phyloP scores from a whole-genome alignment of 2,888 invertebrate species.

The Trichacis sp. region DNA sequence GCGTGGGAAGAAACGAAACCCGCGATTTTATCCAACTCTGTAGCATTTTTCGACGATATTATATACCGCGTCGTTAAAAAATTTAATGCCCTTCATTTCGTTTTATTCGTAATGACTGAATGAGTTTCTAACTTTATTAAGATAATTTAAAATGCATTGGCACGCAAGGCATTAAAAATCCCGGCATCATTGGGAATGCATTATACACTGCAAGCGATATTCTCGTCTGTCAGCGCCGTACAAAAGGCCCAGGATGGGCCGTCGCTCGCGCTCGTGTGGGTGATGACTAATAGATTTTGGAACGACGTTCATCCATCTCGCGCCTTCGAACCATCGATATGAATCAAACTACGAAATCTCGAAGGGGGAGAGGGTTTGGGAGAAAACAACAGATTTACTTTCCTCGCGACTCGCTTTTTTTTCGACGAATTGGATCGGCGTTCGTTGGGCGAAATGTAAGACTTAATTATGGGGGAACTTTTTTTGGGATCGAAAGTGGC shows the following conservation, averaged over 20 bases:
- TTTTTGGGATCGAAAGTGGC: no score
- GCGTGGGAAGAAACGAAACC: not conserved
- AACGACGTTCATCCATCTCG: slow-evolving; percentile 61
- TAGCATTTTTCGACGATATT: no score
- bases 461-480: no score
- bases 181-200: slow-evolving; percentile 40
- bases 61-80: not conserved
- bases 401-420: not conserved
- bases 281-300: slow-evolving; percentile 67
- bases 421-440: no score
- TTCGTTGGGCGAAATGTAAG: no score
- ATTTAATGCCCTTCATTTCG: not conserved
- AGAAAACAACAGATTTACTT: not conserved
- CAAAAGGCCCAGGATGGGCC: slow-evolving; percentile 24
- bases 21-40: not conserved
- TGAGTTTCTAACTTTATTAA: slow-evolving; percentile 37
- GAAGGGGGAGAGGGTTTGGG: no score
- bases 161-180: slow-evolving; percentile 43
- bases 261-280: slow-evolving; percentile 56
- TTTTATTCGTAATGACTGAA: not conserved
- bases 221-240: slow-evolving; percentile 42
- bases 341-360: slow-evolving; percentile 52
- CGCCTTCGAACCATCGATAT: slow-evolving; percentile 51
- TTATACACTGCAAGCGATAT: slow-evolving; percentile 44
- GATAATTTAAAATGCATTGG: slow-evolving; percentile 44